Conservation (phyloP, 1,140 invertebrate genomes). For the Penaeus indicus region DNA sequence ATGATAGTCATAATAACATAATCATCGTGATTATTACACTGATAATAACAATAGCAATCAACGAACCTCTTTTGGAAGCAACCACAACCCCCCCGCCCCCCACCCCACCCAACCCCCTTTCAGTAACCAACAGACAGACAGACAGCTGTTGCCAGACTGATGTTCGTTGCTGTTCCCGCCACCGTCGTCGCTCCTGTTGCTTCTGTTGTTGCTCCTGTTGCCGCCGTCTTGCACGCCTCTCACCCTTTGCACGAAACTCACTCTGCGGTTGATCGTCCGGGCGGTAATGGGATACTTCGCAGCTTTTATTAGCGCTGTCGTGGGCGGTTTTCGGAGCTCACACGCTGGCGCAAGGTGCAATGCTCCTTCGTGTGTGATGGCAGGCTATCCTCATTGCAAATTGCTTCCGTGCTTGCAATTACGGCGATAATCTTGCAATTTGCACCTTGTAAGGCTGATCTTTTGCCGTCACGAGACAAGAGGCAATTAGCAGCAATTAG, state of each 20-base stretch:
- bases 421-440: conserved; percentile 32
- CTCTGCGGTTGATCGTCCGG: conserved; percentile 2
- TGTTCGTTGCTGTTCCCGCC: too few relatives aligned
- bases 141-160: too few relatives aligned
- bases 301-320: background rate
- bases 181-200: too few relatives aligned
- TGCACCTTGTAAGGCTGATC: conserved; percentile 53
- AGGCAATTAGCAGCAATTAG: conserved; percentile 47
- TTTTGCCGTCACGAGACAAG: conserved; percentile 53
- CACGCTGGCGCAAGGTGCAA: background rate
- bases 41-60: too few relatives aligned
- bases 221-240: background rate
- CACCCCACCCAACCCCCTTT: too few relatives aligned
- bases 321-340: background rate
- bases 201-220: too few relatives aligned
- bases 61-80: too few relatives aligned
- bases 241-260: background rate
- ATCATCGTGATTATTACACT: too few relatives aligned
- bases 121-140: too few relatives aligned
- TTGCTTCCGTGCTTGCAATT: conserved; percentile 6
- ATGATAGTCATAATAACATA: too few relatives aligned
- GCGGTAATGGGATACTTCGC: conserved; percentile 14
- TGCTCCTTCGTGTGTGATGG: background rate
- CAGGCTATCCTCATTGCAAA: conserved; percentile 5
- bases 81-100: too few relatives aligned